A percentile compares a stretch with the other conserved stretches of the same genome.
These are phyloP conservation scores for Todiramphus saurophagus DNA, from an alignment of 2,113 vertebrate genomes.

Conservation along the genomic window DNA sequence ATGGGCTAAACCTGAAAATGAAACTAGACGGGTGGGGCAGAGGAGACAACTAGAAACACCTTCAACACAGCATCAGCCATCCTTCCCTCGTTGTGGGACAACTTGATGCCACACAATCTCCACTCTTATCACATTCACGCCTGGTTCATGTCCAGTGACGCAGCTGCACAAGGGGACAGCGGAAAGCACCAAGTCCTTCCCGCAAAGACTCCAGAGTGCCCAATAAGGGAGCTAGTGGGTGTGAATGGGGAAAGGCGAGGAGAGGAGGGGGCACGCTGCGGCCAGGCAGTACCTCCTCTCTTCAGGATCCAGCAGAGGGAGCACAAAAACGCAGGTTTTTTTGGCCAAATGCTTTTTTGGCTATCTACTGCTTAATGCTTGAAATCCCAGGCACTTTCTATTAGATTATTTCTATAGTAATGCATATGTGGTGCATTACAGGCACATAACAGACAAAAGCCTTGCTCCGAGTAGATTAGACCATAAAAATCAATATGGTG, in stretches of 20 bases:
- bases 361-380: neutral
- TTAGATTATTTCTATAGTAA: neutral
- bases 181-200: fast-evolving
- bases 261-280: fast-evolving
- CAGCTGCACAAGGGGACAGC: fast-evolving
- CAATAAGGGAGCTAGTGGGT: fast-evolving
- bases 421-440: neutral
- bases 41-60: neutral
- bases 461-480: neutral
- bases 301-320: conserved; percentile 5
- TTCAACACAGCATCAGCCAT: neutral
- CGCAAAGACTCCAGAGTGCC: fast-evolving
- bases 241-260: fast-evolving
- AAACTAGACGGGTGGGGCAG: neutral
- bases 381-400: neutral
- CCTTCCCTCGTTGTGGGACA: neutral
- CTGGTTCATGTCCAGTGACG: fast-evolving
- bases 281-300: neutral
- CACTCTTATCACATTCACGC: fast-evolving
- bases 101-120: fast-evolving
- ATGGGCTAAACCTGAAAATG: fast-evolving
- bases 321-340: neutral
- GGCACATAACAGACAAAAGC: neutral
- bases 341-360: neutral
- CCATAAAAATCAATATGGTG: fast-evolving